phyloP scores from a whole-genome alignment of 2,888 invertebrate species.

The Horisme vitalbata region DNA sequence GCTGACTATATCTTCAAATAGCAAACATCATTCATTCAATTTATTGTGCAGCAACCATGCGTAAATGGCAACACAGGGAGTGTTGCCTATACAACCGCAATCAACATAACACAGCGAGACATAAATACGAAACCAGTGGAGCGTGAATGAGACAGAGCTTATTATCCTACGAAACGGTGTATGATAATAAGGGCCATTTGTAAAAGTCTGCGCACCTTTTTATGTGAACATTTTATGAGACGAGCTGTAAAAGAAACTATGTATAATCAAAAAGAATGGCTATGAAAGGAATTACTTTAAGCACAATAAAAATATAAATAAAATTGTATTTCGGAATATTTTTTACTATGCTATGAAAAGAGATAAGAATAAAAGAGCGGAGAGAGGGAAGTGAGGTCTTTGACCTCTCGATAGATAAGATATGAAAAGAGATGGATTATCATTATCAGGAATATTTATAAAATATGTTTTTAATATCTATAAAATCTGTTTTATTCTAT shows the following conservation, averaged over 20 bases:
- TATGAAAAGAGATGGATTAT: too few relatives aligned
- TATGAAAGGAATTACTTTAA: too few relatives aligned
- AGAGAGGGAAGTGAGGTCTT: too few relatives aligned
- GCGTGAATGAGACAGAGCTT: slow-evolving; percentile 31
- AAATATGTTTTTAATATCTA: too few relatives aligned
- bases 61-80: slow-evolving; percentile 24
- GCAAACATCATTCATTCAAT: slow-evolving; percentile 3
- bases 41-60: slow-evolving; percentile 27
- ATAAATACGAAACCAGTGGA: slow-evolving; percentile 7
- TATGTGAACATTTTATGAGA: slow-evolving; percentile 27
- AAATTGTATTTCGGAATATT: too few relatives aligned
- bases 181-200: slow-evolving; percentile 43
- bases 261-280: too few relatives aligned
- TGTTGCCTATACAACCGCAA: slow-evolving; percentile 9
- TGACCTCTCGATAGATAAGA: too few relatives aligned
- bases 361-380: too few relatives aligned
- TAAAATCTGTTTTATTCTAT: too few relatives aligned
- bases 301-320: too few relatives aligned
- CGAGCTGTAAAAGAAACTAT: neutral
- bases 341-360: too few relatives aligned
- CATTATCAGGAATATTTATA: too few relatives aligned
- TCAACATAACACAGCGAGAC: slow-evolving; percentile 35
- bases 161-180: slow-evolving; percentile 39
- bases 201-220: slow-evolving; percentile 39
- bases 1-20: neutral